Conservation (phyloP, 2,888 invertebrate species). For the Drosophila recens region DNA sequence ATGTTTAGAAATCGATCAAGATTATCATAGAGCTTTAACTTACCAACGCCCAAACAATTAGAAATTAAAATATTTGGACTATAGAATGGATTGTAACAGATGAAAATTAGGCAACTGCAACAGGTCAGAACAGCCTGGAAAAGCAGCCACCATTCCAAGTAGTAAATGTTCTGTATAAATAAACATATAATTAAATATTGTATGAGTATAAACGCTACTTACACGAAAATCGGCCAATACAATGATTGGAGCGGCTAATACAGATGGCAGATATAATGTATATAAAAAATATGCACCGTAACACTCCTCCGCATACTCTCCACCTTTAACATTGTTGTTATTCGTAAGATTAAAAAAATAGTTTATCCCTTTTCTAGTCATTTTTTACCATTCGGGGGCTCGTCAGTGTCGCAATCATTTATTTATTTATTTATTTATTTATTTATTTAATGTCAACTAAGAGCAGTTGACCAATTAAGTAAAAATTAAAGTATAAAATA, state of each 20-base stretch:
- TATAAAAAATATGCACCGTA: conserved; percentile 7
- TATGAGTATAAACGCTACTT: neutral
- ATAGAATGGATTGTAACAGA: conserved; percentile 35
- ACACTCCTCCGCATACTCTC: conserved; percentile 10
- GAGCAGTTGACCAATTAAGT: no score
- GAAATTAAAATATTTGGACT: neutral
- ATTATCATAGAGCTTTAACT: neutral
- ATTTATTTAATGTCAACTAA: no score
- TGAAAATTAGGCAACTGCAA: conserved; percentile 16
- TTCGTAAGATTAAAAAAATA: neutral
- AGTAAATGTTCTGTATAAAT: conserved; percentile 22
- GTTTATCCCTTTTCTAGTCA: neutral
- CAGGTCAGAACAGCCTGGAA: conserved; percentile 12
- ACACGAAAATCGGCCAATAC: conserved; percentile 28
- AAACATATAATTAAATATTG: neutral
- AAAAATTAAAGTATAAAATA: no score
- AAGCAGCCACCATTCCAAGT: conserved; percentile 47
- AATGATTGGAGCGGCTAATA: conserved; percentile 24
- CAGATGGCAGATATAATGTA: conserved; percentile 25
- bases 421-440: no score
- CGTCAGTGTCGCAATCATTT: conserved; percentile 19
- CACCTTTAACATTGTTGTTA: conserved; percentile 2
- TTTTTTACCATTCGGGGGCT: neutral
- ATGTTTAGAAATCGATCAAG: neutral
- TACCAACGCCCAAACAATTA: conserved; percentile 25